phyloP scores from a whole-genome alignment of 2,888 invertebrate genomes.

The Drosophila paranaensis region DNA sequence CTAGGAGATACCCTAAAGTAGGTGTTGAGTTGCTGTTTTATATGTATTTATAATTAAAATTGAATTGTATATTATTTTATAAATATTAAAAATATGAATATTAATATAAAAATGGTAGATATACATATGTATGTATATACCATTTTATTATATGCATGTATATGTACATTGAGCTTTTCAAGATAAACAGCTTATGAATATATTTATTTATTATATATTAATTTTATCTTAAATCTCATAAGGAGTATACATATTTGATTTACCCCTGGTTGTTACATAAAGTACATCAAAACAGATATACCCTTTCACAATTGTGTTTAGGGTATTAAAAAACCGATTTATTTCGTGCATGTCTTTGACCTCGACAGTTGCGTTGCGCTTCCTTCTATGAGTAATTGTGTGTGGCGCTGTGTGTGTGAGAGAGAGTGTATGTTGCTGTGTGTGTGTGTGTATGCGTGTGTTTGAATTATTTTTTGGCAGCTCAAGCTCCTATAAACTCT shows the following conservation, averaged over 20 bases:
- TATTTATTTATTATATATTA: too few relatives aligned
- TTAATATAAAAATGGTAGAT: too few relatives aligned
- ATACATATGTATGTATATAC: too few relatives aligned
- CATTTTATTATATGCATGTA: too few relatives aligned
- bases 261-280: background rate
- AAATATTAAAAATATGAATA: too few relatives aligned
- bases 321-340: constrained; percentile 14
- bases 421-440: background rate
- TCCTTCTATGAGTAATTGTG: constrained; percentile 7
- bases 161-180: too few relatives aligned
- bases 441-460: background rate
- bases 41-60: too few relatives aligned
- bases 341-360: constrained; percentile 43
- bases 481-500: background rate
- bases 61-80: too few relatives aligned
- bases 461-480: constrained; percentile 9
- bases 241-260: too few relatives aligned
- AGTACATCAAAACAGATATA: background rate
- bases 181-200: too few relatives aligned
- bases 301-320: background rate
- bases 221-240: too few relatives aligned
- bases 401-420: background rate
- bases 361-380: constrained; percentile 27
- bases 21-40: background rate
- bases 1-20: background rate